Percentiles rank a stretch among this genome's conserved stretches.
These are phyloP conservation scores for Podocnemis expansa DNA, from an alignment of 2,113 vertebrate species.

Conservation along the genomic window DNA sequence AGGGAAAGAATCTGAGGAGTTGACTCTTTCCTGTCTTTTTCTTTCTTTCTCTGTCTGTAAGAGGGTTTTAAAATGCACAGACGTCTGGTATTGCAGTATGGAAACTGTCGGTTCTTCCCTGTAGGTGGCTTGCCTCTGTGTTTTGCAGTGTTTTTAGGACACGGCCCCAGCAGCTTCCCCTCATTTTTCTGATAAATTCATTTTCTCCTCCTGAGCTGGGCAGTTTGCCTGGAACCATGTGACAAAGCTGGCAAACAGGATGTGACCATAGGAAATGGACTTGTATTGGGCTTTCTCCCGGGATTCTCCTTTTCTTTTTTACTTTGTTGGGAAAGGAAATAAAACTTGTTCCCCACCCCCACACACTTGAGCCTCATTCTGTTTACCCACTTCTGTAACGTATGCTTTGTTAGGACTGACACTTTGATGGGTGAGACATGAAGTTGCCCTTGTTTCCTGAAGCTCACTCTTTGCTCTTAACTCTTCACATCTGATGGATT, in stretches of 20 bases:
- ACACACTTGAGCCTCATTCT: neutral
- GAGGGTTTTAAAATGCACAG: neutral
- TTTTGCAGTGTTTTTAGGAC: neutral
- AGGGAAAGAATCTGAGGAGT: constrained; percentile 5
- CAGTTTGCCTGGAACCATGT: constrained; percentile 43
- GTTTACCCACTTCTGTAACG: neutral
- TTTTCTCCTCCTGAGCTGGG: constrained; percentile 41
- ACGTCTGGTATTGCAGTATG: neutral
- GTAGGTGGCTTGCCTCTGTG: neutral
- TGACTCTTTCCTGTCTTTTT: constrained; percentile 8
- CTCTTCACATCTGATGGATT: neutral
- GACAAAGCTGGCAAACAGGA: constrained; percentile 72
- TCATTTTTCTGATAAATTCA: constrained; percentile 51
- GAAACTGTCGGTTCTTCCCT: rapidly evolving
- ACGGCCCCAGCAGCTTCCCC: constrained; percentile 21
- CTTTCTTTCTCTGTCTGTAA: neutral
- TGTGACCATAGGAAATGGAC: constrained; percentile 65
- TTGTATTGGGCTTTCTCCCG: constrained; percentile 56
- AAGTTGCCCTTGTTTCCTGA: neutral
- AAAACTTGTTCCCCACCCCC: neutral
- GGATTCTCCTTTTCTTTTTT: constrained; percentile 27
- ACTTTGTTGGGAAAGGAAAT: neutral
- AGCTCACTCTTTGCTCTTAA: neutral
- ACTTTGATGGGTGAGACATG: neutral
- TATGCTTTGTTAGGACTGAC: neutral